These are phyloP conservation scores for Acanthosepion pharaonis DNA, from an alignment of 2,888 invertebrate genomes.

Conservation along the genomic window DNA sequence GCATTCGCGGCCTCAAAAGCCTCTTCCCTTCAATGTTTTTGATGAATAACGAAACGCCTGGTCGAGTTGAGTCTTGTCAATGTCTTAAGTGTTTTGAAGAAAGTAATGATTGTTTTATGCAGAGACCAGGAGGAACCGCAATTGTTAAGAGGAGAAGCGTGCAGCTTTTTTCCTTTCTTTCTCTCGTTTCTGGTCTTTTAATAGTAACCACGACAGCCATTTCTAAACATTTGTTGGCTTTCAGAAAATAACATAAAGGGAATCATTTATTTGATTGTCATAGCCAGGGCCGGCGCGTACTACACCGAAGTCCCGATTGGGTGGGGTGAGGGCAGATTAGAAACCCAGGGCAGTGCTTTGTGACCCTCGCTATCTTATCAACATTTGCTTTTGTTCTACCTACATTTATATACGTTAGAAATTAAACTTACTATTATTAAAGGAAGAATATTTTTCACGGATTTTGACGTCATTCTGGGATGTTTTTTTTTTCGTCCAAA, in stretches of 20 bases:
- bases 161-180: background rate
- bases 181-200: background rate
- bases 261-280: background rate
- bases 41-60: background rate
- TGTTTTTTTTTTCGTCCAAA: no score
- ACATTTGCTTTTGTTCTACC: no score
- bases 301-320: no score
- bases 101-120: background rate
- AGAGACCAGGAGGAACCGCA: background rate
- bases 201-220: background rate
- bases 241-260: background rate
- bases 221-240: accelerated
- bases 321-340: no score
- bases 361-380: no score
- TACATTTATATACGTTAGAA: no score
- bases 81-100: background rate
- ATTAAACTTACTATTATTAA: no score
- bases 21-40: background rate
- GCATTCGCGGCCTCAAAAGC: background rate
- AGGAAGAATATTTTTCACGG: no score
- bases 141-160: background rate
- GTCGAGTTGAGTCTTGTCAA: background rate
- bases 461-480: no score
- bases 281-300: no score
- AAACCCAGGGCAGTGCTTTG: no score